Evolutionary conservation across 2,113 vertebrate genomes (phyloP).

Genomic region (Kryptolebias marmoratus): DNA sequence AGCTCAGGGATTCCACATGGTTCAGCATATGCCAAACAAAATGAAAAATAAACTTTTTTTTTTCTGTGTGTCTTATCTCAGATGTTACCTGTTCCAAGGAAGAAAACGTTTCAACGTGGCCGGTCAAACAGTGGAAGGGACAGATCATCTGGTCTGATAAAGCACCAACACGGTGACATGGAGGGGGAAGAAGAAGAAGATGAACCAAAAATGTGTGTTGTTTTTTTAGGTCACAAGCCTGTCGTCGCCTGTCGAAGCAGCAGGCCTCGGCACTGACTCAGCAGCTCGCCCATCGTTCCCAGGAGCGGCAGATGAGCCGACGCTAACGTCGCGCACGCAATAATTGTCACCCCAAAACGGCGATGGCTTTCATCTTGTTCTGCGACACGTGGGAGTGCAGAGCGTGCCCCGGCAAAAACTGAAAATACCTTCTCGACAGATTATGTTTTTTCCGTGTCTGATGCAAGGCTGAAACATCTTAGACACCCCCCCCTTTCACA

Average conservation of each 20-base stretch:
- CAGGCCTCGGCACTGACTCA: constrained; percentile 10
- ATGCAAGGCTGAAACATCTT: too few species aligned
- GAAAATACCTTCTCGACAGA: too few species aligned
- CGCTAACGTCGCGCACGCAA: background rate
- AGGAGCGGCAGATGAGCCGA: background rate
- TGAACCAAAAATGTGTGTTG: background rate
- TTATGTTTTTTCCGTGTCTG: too few species aligned
- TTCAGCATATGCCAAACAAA: background rate
- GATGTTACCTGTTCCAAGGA: background rate
- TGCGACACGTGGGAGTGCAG: background rate
- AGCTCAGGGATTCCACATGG: background rate
- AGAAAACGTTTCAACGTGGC: background rate
- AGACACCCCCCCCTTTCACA: too few species aligned
- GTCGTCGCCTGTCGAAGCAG: constrained; percentile 27
- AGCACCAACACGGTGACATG: background rate
- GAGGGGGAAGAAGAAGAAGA: background rate
- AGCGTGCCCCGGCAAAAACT: too few species aligned
- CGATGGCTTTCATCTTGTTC: background rate
- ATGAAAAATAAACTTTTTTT: background rate
- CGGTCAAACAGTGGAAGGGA: background rate
- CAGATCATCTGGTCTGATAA: constrained; percentile 1
- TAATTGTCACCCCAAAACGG: too few species aligned
- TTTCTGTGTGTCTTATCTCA: background rate
- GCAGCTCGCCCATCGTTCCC: background rate
- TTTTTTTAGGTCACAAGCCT: background rate